These are phyloP conservation scores for Epizoanthus fatuus DNA, from an alignment of 92 coral and sea anemone genomes.

Conservation along the genomic window DNA sequence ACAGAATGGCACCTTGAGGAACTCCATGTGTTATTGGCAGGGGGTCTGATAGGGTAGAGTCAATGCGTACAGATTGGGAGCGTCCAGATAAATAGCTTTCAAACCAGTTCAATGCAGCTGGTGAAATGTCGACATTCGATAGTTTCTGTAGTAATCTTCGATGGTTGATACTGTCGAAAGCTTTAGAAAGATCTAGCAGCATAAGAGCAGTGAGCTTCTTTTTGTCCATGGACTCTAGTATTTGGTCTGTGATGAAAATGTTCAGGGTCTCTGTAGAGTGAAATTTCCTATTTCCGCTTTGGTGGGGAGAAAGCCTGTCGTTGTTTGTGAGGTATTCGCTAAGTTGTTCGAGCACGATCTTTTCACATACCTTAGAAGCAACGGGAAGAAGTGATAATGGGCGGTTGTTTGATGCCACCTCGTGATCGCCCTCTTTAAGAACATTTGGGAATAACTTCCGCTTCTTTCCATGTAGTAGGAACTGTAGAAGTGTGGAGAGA, in stretches of 20 bases:
- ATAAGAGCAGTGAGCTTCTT: constrained; percentile 1
- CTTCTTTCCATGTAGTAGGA: constrained; percentile 7
- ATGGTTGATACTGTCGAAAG: too few relatives aligned
- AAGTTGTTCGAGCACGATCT: constrained; percentile 37
- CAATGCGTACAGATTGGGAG: too few relatives aligned
- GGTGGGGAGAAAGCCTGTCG: constrained; percentile 37
- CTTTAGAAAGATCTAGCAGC: neutral
- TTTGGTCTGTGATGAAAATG: constrained; percentile 7
- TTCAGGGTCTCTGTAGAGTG: constrained; percentile 57
- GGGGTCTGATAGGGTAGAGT: too few relatives aligned
- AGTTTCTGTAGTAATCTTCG: too few relatives aligned
- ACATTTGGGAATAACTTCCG: neutral
- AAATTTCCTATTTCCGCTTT: constrained; percentile 50
- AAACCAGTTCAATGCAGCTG: too few relatives aligned
- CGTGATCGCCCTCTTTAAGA: neutral
- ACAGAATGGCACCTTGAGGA: too few relatives aligned
- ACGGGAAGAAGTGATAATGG: constrained; percentile 32
- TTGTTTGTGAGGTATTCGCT: constrained; percentile 19
- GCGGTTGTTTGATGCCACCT: neutral
- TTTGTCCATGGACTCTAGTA: neutral
- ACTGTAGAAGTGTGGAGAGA: constrained; percentile 33
- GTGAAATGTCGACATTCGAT: too few relatives aligned
- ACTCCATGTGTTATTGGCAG: too few relatives aligned
- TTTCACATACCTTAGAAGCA: constrained; percentile 47
- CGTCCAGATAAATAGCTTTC: too few relatives aligned